Conservation (phyloP, 2,888 invertebrate genomes). For the Stenotaenia linearis region DNA sequence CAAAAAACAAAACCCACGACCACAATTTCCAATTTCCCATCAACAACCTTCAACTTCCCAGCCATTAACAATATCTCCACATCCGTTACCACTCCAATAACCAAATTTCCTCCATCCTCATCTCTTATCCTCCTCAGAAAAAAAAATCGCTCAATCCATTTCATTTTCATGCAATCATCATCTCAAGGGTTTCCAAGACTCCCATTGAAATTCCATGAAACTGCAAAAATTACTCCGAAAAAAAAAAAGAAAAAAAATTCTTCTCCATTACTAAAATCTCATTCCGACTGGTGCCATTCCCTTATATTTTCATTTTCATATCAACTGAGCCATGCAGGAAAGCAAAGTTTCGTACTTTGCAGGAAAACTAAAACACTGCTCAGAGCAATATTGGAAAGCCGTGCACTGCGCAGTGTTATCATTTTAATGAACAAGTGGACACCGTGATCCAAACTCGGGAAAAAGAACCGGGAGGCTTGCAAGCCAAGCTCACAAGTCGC, state of each 20-base stretch:
- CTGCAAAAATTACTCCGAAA: neutral
- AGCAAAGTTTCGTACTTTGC: too few species aligned
- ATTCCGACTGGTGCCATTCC: neutral
- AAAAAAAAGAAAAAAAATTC: neutral
- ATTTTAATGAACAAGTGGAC: constrained; percentile 23
- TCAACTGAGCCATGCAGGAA: too few species aligned
- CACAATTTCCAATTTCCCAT: too few species aligned
- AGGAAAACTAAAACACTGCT: neutral
- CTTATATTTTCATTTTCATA: neutral
- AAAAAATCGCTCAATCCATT: neutral
- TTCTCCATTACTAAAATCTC: neutral
- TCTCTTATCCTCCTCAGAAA: too few species aligned
- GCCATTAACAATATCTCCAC: too few species aligned
- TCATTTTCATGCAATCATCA: neutral
- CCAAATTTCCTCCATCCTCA: too few species aligned
- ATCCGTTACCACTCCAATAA: too few species aligned
- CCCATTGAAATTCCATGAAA: neutral
- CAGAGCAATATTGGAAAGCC: neutral
- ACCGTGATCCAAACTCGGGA: neutral
- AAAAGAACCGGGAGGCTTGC: neutral
- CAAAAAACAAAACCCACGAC: too few species aligned
- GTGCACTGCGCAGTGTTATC: neutral
- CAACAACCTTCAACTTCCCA: too few species aligned
- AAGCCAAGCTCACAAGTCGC: neutral
- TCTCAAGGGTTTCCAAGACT: neutral